These are phyloP conservation scores for Operophtera brumata DNA, from an alignment of 2,888 invertebrate species.

Conservation along the genomic window DNA sequence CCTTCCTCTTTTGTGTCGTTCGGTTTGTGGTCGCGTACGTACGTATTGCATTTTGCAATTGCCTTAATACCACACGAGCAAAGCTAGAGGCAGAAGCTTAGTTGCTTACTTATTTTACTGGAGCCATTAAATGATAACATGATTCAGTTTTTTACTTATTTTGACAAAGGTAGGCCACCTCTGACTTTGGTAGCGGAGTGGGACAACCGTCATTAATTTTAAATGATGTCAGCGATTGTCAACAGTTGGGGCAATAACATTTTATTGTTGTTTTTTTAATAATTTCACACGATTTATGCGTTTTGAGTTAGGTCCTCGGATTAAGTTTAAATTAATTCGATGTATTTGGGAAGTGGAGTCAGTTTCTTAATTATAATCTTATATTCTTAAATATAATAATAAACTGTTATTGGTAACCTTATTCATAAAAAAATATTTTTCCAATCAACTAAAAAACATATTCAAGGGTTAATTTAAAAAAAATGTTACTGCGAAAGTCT, in stretches of 20 bases:
- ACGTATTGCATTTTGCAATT: too few relatives aligned
- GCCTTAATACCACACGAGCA: too few relatives aligned
- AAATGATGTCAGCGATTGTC: slow-evolving; percentile 72
- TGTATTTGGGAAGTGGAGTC: slow-evolving; percentile 26
- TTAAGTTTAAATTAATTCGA: slow-evolving; percentile 42
- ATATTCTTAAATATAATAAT: slow-evolving; percentile 8
- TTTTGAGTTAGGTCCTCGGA: slow-evolving; percentile 52
- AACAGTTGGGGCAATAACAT: slow-evolving; percentile 60
- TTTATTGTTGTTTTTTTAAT: slow-evolving; percentile 52
- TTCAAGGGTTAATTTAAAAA: too few relatives aligned
- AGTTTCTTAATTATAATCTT: slow-evolving; percentile 29
- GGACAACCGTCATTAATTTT: slow-evolving; percentile 73
- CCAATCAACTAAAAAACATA: too few relatives aligned
- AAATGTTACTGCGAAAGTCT: not conserved
- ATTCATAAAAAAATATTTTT: too few relatives aligned
- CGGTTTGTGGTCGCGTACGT: too few relatives aligned
- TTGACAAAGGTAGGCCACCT: slow-evolving; percentile 60
- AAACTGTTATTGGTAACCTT: not conserved
- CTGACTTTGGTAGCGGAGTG: slow-evolving; percentile 71
- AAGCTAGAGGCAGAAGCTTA: too few relatives aligned
- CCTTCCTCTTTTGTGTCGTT: too few relatives aligned
- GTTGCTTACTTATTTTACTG: slow-evolving; percentile 63
- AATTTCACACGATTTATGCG: slow-evolving; percentile 66
- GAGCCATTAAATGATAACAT: slow-evolving; percentile 52
- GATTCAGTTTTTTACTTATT: slow-evolving; percentile 34